Base-by-base conservation (phyloP, 2,113 vertebrate genomes). In the Okapia johnstoni region DNA sequence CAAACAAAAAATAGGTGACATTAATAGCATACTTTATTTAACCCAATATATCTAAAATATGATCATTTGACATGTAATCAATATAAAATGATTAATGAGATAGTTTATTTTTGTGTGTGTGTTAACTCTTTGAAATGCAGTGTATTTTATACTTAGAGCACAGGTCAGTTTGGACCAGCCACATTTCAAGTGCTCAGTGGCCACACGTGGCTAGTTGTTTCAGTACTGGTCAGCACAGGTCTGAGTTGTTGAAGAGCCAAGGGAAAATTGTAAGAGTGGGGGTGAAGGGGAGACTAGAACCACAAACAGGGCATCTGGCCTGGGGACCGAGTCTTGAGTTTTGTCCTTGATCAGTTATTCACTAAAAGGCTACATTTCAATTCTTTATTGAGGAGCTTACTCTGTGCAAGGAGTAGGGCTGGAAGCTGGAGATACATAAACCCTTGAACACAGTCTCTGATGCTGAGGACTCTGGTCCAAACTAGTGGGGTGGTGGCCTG, bases 21-120 rank as follows among this genome's bases (percentile, higher is more conserved):
- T 96, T 70, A 93, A 63, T 66, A 40, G 6, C 58, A n/a, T 70
- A 80, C 94, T 92, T 81, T 55, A 83, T 73, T 90, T 93, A 80
- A 80, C 57, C 52, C 28, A 36, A 10, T 57, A 25, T 73, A 87
- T 58, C 61, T 33, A 77, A 95, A 90, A 55, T 92, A 28, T 25
- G 43, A 88, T 63, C 15, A 40, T 88, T 98, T 36, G 86, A 88
- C 4, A 80, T 52, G 17, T 25, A n/a, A 92, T 60, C n/a, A 50
- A 58, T 76, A 43, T 58, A 83, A 76, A 11, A 80, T 63, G 36
- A 79, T n/a, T 60, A 77, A 81, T 7, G 52, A 85, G 43, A 6
- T 61, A 57, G 21, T 93, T 94, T 66, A n/a, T 93, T 80, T 50
- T 43, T 63, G 23, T 48, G 7, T 60, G 28, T 52, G 30, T 50